phyloP scores from a whole-genome alignment of 2,113 vertebrate genomes.

The Conger conger region DNA sequence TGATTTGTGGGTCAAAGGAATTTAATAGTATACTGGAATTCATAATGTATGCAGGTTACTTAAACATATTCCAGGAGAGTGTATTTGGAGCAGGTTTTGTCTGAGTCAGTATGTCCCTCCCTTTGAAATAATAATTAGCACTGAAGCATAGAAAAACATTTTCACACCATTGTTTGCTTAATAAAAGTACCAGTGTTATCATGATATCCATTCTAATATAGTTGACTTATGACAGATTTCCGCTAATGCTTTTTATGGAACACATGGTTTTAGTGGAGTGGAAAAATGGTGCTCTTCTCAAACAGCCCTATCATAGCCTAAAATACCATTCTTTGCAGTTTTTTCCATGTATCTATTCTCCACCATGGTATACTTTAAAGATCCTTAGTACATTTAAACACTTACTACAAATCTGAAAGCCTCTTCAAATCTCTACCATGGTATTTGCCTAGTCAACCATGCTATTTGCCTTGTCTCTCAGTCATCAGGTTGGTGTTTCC shows the following conservation, averaged over 20 bases:
- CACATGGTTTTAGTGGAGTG: not conserved
- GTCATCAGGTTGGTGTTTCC: not conserved
- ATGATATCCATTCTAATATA: not conserved
- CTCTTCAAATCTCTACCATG: not conserved
- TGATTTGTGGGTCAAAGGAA: not conserved
- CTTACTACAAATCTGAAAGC: not conserved
- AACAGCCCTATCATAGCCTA: not conserved
- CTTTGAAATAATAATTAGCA: not conserved
- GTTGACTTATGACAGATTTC: not conserved
- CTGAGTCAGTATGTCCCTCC: not conserved
- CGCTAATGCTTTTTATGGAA: not conserved
- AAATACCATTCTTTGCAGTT: not conserved
- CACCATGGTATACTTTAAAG: not conserved
- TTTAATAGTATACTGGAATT: not conserved
- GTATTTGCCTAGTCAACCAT: not conserved
- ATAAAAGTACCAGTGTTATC: not conserved
- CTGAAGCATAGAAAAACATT: not conserved
- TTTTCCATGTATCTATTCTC: not conserved
- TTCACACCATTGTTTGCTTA: not conserved
- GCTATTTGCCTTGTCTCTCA: not conserved
- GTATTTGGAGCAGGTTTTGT: not conserved
- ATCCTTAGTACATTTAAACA: not conserved
- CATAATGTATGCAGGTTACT: not conserved
- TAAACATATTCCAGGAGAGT: not conserved
- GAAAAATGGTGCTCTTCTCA: not conserved